Base-by-base conservation (phyloP, 2,888 invertebrate species). In the Mamestra brassicae region DNA sequence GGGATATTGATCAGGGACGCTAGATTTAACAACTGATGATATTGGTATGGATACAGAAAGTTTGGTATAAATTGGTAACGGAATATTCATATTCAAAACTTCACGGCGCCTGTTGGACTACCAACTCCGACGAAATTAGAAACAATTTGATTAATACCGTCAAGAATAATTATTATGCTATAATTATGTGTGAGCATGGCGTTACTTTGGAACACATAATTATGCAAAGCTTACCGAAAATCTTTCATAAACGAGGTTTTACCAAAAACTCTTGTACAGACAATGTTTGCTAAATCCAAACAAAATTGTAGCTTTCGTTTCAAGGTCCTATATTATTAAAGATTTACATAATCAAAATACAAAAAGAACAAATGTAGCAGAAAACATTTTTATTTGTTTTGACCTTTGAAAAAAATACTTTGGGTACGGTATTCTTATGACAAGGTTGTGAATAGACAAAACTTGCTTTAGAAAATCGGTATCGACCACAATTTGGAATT, bases 331-430 rank as follows among this genome's bases (percentile, higher is more conserved):
- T 54, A 62, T 75, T 74, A 76, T 85, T 74, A 72, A 74, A 86
- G 81, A 83, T 86, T 85, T 86, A 71, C 84, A 86, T 85, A 86
- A 85, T 81, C 74, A 74, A 75, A 85, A 74, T 65, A 63, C 68
- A 74, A 75, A 74, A 62, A 65, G 72, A 57, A 67, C 62, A 72
- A 85, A 72, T 67, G 74, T 61, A 83, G 62, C 58, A 66, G 70
- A 72, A 74, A 71, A 63, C 13, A 42, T 15, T 61, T 55, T 47
- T 72, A 74, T 80, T 85, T 85, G 38, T 71, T 76, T 70, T 70
- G 65, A 83, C 57, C 58, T 52, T 70, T 60, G 47, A 52, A 58
- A 62, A 57, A 63, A 72, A 67, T 63, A 42, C 15, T 34, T 34
- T 2, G 7, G n/a, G 10, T 42, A 54, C 34, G 36, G 10, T 64